Percentiles rank a stretch among this genome's conserved stretches.
phyloP scores from a whole-genome alignment of 2,888 invertebrate species.

The Sphecodes monilicornis region DNA sequence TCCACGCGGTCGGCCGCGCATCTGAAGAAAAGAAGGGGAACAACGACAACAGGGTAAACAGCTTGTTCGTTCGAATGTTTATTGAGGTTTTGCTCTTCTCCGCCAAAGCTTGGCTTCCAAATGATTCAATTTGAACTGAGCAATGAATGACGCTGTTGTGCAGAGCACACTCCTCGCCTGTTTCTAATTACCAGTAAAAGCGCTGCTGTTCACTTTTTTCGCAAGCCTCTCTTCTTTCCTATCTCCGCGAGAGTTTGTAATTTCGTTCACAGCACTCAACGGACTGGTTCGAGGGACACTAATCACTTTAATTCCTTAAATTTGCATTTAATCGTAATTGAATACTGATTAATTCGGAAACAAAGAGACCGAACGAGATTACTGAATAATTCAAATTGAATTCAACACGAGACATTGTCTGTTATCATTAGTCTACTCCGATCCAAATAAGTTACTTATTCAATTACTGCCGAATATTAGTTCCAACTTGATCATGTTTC shows the following conservation, averaged over 20 bases:
- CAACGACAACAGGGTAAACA: slow-evolving; percentile 20
- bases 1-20: slow-evolving; percentile 41
- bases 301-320: neutral
- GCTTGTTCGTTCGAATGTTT: slow-evolving; percentile 16
- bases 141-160: slow-evolving; percentile 69
- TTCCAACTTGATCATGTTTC: neutral
- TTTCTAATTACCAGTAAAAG: slow-evolving; percentile 60
- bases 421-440: neutral
- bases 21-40: slow-evolving; percentile 14
- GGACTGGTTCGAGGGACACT: slow-evolving; percentile 3
- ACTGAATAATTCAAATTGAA: neutral
- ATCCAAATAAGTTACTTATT: neutral
- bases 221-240: slow-evolving; percentile 36
- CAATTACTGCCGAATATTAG: neutral
- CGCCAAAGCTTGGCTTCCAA: neutral
- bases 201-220: slow-evolving; percentile 43
- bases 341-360: neutral
- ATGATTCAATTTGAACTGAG: slow-evolving; percentile 37
- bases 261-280: slow-evolving; percentile 14
- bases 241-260: slow-evolving; percentile 14
- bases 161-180: slow-evolving; percentile 40
- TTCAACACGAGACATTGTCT: neutral
- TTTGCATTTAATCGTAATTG: neutral
- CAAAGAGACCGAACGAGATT: neutral
- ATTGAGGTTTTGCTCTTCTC: neutral